Conservation (phyloP, 2,888 invertebrate genomes). For the Stenotaenia linearis region DNA sequence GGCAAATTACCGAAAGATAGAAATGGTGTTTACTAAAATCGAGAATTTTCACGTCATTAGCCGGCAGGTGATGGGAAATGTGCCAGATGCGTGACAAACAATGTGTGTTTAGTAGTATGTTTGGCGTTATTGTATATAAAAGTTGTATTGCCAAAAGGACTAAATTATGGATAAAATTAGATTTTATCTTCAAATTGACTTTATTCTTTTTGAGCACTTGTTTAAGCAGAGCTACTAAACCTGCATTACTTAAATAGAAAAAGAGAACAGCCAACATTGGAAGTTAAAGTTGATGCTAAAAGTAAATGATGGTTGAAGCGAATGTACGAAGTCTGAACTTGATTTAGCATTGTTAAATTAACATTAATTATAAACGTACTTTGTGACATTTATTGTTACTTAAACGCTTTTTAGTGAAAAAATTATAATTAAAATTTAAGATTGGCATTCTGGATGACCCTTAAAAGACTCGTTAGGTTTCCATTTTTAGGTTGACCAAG, state of each 20-base stretch:
- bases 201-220: neutral
- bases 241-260: neutral
- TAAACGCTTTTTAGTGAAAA: too few relatives aligned
- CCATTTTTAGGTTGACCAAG: neutral
- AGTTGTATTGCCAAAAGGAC: neutral
- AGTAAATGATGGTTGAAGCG: too few relatives aligned
- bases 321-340: too few relatives aligned
- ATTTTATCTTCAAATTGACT: neutral
- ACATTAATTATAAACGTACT: too few relatives aligned
- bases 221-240: neutral
- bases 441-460: neutral
- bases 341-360: too few relatives aligned
- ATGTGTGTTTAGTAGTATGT: neutral
- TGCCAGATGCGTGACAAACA: neutral
- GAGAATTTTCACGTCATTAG: neutral
- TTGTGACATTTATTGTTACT: too few relatives aligned
- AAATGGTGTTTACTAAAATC: neutral
- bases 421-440: too few relatives aligned
- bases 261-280: neutral
- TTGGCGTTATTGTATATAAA: neutral
- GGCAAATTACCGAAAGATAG: neutral
- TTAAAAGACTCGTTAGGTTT: neutral
- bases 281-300: neutral
- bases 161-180: neutral
- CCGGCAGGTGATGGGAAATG: neutral